Percentiles rank a stretch among this genome's conserved stretches.
Conservation (phyloP, 2,888 invertebrate species). For the Allygus modestus region DNA sequence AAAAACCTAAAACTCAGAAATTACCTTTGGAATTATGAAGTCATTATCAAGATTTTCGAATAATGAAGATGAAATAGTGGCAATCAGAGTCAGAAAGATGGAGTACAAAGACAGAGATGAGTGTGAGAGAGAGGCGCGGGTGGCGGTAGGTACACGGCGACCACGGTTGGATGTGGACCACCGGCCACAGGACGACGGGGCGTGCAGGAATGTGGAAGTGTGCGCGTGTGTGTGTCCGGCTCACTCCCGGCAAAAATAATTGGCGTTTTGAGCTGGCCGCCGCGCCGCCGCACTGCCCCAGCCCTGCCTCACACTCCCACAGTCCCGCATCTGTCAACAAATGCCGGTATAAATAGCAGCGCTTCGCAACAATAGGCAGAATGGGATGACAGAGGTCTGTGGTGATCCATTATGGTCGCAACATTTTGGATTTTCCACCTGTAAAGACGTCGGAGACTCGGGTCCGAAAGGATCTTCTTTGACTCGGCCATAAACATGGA, state of each 20-base stretch:
- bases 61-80: too few species aligned
- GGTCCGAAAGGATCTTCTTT: too few species aligned
- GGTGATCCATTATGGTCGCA: constrained; percentile 19
- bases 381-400: constrained; percentile 21
- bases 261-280: constrained; percentile 57
- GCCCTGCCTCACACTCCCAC: constrained; percentile 20
- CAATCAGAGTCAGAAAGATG: too few species aligned
- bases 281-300: constrained; percentile 9
- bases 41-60: too few species aligned
- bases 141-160: neutral
- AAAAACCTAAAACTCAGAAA: too few species aligned
- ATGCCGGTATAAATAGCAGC: constrained; percentile 34
- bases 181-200: constrained; percentile 13
- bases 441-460: neutral
- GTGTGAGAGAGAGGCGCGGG: too few species aligned
- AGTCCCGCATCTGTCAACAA: constrained; percentile 35
- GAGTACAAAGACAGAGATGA: too few species aligned
- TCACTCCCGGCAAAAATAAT: constrained; percentile 54
- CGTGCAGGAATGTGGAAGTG: constrained; percentile 52
- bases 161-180: constrained; percentile 31
- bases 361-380: constrained; percentile 7
- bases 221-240: constrained; percentile 32
- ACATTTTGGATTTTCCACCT: constrained; percentile 35
- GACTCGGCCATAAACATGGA: too few species aligned
- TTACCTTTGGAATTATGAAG: too few species aligned